Evolutionary conservation across 92 coral and sea anemone species (phyloP).

Genomic region (Porites cylindrica): DNA sequence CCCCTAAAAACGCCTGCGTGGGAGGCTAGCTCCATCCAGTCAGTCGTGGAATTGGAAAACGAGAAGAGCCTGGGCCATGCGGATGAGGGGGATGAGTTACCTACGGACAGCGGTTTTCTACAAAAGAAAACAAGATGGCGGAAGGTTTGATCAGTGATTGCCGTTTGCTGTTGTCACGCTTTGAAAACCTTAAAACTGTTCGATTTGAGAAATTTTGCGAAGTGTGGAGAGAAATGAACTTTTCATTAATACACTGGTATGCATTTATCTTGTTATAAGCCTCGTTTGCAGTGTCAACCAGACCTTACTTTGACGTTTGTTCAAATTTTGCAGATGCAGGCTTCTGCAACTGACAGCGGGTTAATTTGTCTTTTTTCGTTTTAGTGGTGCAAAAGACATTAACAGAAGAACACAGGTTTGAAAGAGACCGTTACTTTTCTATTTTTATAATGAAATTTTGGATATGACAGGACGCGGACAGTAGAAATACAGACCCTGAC

Average conservation of each 20-base stretch:
- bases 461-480: too few relatives aligned
- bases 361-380: constrained; percentile 3
- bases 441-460: background rate
- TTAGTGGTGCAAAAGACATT: constrained; percentile 80
- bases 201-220: constrained; percentile 94
- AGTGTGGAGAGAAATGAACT: constrained; percentile 95
- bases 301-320: background rate
- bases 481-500: too few relatives aligned
- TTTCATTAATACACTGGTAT: constrained; percentile 94
- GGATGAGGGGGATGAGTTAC: too few relatives aligned
- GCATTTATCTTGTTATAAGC: constrained; percentile 6
- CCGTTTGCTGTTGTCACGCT: constrained; percentile 91
- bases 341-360: too few relatives aligned
- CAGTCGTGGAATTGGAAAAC: too few relatives aligned
- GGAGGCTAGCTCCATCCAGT: too few relatives aligned
- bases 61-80: too few relatives aligned
- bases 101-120: background rate
- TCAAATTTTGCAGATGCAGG: too few relatives aligned
- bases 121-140: constrained; percentile 84
- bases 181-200: constrained; percentile 87
- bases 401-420: constrained; percentile 79
- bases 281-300: background rate
- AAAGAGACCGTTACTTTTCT: background rate
- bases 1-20: too few relatives aligned
- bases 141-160: constrained; percentile 93